Conservation (phyloP, 2,888 invertebrate genomes). For the Didymodactylos carnosus region DNA sequence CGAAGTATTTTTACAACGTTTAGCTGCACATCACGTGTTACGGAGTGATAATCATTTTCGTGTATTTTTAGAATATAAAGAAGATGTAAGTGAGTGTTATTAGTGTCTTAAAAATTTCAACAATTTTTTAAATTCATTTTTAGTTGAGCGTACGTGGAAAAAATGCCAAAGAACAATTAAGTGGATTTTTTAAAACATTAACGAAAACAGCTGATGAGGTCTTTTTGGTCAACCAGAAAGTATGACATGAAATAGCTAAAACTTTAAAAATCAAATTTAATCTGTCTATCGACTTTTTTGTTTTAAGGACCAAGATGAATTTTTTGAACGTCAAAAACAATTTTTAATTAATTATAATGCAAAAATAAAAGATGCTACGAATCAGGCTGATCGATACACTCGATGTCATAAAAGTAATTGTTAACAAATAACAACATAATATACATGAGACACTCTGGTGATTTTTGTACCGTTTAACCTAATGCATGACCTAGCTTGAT, state of each 20-base stretch:
- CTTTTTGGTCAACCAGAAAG: slow-evolving; percentile 42
- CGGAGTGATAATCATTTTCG: slow-evolving; percentile 74
- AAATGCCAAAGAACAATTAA: slow-evolving; percentile 68
- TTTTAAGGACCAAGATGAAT: slow-evolving; percentile 70
- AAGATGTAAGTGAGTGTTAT: slow-evolving; percentile 38
- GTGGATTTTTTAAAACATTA: slow-evolving; percentile 60
- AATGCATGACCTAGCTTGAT: too few relatives aligned
- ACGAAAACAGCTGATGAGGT: slow-evolving; percentile 77
- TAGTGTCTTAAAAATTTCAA: not conserved
- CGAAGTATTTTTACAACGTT: slow-evolving; percentile 82
- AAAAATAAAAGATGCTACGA: slow-evolving; percentile 75
- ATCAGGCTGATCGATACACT: slow-evolving; percentile 75
- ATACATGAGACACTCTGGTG: too few relatives aligned
- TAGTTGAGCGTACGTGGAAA: slow-evolving; percentile 44
- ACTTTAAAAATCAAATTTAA: too few relatives aligned
- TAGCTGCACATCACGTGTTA: slow-evolving; percentile 81
- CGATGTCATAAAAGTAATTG: slow-evolving; percentile 65
- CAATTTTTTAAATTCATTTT: not conserved
- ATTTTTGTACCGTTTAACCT: too few relatives aligned
- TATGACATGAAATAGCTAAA: too few relatives aligned
- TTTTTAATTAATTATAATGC: slow-evolving; percentile 83
- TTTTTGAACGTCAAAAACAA: slow-evolving; percentile 85
- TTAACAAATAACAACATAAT: too few relatives aligned
- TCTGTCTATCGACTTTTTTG: too few relatives aligned
- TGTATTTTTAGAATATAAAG: slow-evolving; percentile 89